A percentile compares a stretch with the other conserved stretches of the same genome.
Conservation (phyloP, 1,140 invertebrate species). For the Drosophila repletoides region DNA sequence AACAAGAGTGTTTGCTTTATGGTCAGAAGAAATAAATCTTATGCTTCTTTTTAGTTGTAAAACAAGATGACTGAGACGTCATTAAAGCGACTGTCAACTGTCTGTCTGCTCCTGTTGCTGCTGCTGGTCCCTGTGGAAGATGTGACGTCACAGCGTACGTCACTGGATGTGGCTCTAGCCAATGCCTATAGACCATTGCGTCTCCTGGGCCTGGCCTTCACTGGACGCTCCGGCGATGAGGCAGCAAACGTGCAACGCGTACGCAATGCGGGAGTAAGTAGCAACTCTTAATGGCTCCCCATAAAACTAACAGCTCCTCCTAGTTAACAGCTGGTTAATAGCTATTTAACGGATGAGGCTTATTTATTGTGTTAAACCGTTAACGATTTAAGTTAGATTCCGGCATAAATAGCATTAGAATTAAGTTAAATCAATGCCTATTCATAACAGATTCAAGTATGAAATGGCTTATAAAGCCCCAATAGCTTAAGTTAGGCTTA, state of each 20-base stretch:
- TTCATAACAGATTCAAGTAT: no score
- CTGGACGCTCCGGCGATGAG: constrained; percentile 65
- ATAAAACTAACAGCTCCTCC: neutral
- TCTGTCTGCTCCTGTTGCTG: constrained; percentile 26
- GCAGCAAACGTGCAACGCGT: constrained; percentile 61
- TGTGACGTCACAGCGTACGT: constrained; percentile 71
- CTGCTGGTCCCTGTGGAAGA: constrained; percentile 22
- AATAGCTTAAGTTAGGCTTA: no score
- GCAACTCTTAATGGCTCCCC: no score
- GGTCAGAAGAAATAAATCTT: constrained; percentile 26
- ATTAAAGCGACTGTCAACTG: constrained; percentile 4
- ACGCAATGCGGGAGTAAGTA: constrained; percentile 67
- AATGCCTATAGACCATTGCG: constrained; percentile 62
- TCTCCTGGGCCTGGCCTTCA: constrained; percentile 57
- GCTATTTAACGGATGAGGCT: no score
- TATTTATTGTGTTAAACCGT: no score
- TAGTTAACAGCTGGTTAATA: no score
- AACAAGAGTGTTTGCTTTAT: neutral
- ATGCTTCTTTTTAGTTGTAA: constrained; percentile 20
- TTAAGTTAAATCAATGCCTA: no score
- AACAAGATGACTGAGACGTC: constrained; percentile 29
- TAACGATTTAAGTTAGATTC: no score
- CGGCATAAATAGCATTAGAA: no score
- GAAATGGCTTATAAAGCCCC: no score
- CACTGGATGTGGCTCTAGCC: constrained; percentile 57